Evolutionary conservation across 2,888 invertebrate species (phyloP).

Genomic region (Dromius quadrimaculatus): DNA sequence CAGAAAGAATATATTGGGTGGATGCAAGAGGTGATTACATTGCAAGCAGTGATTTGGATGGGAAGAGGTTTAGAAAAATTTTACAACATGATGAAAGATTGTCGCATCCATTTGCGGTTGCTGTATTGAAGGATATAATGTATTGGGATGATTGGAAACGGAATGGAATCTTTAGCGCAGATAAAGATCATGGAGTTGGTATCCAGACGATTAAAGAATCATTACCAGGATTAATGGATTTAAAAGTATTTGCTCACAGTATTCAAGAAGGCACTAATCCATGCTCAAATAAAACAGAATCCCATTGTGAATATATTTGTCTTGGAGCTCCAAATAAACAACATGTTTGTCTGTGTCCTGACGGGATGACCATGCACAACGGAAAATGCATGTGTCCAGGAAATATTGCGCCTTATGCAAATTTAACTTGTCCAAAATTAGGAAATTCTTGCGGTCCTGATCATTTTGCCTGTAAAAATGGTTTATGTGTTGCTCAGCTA

Average conservation of each 20-base stretch:
- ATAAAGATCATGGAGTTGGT: slow-evolving; percentile 80
- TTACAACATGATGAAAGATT: slow-evolving; percentile 75
- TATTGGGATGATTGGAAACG: slow-evolving; percentile 94
- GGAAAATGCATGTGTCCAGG: slow-evolving; percentile 84
- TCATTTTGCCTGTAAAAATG: slow-evolving; percentile 72
- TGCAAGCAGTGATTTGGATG: slow-evolving; percentile 80
- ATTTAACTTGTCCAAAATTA: slow-evolving; percentile 78
- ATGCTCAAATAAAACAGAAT: slow-evolving; percentile 72
- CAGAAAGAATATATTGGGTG: slow-evolving; percentile 88
- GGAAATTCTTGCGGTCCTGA: slow-evolving; percentile 71
- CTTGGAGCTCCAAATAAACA: slow-evolving; percentile 78
- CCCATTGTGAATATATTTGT: slow-evolving; percentile 81
- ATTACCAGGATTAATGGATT: slow-evolving; percentile 82
- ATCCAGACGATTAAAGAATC: slow-evolving; percentile 63
- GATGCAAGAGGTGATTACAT: slow-evolving; percentile 88
- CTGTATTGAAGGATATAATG: slow-evolving; percentile 85
- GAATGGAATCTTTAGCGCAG: slow-evolving; percentile 81
- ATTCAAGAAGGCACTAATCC: slow-evolving; percentile 81
- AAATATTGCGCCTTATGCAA: slow-evolving; percentile 71
- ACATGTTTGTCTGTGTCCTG: slow-evolving; percentile 84
- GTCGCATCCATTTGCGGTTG: slow-evolving; percentile 88
- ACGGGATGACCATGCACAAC: slow-evolving; percentile 73
- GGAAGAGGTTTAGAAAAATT: slow-evolving; percentile 75
- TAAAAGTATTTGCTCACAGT: slow-evolving; percentile 84
- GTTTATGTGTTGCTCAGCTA: slow-evolving; percentile 71